Conservation (phyloP, 53 echinoderm and acorn worm genomes). For the Stichopus horrens region DNA sequence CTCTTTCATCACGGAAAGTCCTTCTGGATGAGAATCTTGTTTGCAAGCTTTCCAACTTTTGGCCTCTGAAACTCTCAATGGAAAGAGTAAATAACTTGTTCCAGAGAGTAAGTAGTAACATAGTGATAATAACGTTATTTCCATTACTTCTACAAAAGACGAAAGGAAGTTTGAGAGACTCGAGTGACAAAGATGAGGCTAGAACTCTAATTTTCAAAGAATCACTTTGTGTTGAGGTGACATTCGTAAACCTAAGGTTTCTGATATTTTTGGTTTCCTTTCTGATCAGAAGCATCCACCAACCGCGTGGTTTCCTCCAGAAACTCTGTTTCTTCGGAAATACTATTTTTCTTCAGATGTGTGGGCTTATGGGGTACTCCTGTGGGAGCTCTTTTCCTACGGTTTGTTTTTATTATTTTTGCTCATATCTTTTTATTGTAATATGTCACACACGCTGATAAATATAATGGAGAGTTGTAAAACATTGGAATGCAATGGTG, state of each 20-base stretch:
- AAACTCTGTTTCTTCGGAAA: neutral
- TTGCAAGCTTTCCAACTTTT: conserved; percentile 6
- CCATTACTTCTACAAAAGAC: neutral
- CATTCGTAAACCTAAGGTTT: neutral
- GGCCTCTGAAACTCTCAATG: neutral
- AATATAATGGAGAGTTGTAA: too few species aligned
- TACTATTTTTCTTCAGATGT: neutral
- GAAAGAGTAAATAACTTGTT: neutral
- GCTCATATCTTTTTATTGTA: too few species aligned
- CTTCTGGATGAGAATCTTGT: neutral
- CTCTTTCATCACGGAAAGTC: conserved; percentile 6
- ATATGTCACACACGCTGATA: neutral
- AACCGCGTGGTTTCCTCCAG: conserved; percentile 21
- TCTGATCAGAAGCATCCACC: conserved; percentile 4
- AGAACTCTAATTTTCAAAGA: neutral
- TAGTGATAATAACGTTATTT: neutral
- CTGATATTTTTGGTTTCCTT: neutral
- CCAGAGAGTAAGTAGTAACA: neutral
- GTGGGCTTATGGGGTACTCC: conserved; percentile 3
- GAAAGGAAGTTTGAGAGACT: neutral
- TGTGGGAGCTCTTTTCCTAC: conserved; percentile 13
- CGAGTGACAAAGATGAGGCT: neutral
- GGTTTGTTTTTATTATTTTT: neutral
- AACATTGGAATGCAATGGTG: too few species aligned
- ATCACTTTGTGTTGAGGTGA: too few species aligned